phyloP scores from a whole-genome alignment of 2,888 invertebrate genomes.

The Xestia xanthographa region DNA sequence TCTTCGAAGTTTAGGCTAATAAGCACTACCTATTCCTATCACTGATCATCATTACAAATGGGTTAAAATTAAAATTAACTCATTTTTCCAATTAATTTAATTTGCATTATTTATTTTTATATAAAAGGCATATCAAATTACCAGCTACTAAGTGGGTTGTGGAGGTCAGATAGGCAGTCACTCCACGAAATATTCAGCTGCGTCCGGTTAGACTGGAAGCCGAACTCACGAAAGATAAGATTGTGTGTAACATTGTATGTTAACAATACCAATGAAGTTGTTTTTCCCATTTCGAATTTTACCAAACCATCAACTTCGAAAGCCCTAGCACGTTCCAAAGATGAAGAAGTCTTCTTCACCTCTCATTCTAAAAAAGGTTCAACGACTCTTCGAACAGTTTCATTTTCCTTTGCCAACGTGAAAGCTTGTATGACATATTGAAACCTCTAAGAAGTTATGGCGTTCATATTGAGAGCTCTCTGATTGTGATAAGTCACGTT shows the following conservation, averaged over 20 bases:
- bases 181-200: not conserved
- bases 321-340: not conserved
- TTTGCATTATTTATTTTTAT: not conserved
- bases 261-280: no score
- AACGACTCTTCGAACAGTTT: constrained; percentile 43
- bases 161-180: not conserved
- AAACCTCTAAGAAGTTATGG: constrained; percentile 43
- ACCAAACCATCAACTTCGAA: not conserved
- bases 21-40: no score
- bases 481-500: constrained; percentile 66
- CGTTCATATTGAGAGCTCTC: constrained; percentile 42
- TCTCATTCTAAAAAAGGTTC: constrained; percentile 27
- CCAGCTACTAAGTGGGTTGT: not conserved
- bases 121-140: not conserved
- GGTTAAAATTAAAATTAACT: not conserved
- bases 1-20: no score
- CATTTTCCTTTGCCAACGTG: constrained; percentile 35
- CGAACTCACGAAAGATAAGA: not conserved
- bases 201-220: not conserved
- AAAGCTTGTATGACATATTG: constrained; percentile 56
- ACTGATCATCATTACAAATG: not conserved
- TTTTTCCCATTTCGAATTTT: not conserved
- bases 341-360: not conserved
- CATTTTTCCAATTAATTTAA: not conserved
- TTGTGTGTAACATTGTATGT: not conserved